phyloP scores from a whole-genome alignment of 2,797 vertebrate species.

The Apodemus agrarius region DNA sequence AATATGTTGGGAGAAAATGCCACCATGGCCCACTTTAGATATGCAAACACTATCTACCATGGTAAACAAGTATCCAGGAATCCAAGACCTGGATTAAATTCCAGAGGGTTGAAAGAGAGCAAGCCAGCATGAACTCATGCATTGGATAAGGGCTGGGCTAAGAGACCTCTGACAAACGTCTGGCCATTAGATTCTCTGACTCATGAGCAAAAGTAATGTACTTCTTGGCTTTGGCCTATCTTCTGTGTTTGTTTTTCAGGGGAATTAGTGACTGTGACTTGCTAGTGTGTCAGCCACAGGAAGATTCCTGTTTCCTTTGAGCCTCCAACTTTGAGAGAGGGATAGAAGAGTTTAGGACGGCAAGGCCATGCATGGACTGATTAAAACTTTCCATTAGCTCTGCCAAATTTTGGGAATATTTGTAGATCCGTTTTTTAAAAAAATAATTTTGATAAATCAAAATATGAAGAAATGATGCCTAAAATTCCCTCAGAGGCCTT shows the following conservation, averaged over 20 bases:
- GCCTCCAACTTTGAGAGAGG: neutral
- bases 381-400: slow-evolving; percentile 41
- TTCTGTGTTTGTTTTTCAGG: neutral
- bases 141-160: slow-evolving; percentile 15
- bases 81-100: slow-evolving; percentile 66
- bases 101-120: slow-evolving; percentile 60
- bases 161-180: slow-evolving; percentile 51
- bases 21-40: neutral
- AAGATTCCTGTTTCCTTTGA: slow-evolving; percentile 37
- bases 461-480: neutral
- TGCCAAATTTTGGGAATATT: neutral
- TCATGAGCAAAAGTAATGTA: slow-evolving; percentile 58
- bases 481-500: neutral
- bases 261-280: slow-evolving; percentile 22
- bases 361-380: neutral
- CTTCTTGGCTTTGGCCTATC: slow-evolving; percentile 52
- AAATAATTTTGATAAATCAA: slow-evolving; percentile 42
- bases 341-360: slow-evolving; percentile 18
- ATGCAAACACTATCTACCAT: slow-evolving; percentile 30
- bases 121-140: slow-evolving; percentile 44
- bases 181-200: slow-evolving; percentile 29
- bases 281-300: neutral
- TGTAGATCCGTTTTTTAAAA: neutral
- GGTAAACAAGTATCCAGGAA: slow-evolving; percentile 34
- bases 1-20: slow-evolving; percentile 11